These are phyloP conservation scores for Habropoda laboriosa DNA, from an alignment of 1,140 invertebrate genomes.

Conservation along the genomic window DNA sequence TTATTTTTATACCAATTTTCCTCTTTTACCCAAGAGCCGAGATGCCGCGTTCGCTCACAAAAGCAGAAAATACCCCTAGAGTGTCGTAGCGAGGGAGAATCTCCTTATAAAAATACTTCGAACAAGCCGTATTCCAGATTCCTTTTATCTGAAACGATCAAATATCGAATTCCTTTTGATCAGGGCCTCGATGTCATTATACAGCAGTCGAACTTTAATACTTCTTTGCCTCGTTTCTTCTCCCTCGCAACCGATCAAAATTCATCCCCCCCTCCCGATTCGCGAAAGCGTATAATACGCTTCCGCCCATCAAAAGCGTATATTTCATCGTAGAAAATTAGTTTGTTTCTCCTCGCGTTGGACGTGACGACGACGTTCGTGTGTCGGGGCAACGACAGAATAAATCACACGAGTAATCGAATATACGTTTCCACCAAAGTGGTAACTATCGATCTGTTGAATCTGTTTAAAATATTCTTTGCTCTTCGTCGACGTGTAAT, in stretches of 20 bases:
- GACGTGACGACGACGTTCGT: not conserved
- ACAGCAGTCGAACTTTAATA: not conserved
- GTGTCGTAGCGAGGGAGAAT: not conserved
- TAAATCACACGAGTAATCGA: slow-evolving; percentile 16
- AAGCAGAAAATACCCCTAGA: no score
- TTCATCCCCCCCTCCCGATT: not conserved
- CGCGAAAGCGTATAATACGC: not conserved
- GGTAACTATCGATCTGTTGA: not conserved
- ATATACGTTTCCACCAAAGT: not conserved
- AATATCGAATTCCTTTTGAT: not conserved
- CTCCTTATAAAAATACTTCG: not conserved
- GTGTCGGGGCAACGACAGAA: not conserved
- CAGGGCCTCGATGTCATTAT: not conserved
- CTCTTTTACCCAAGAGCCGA: no score
- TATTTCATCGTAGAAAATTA: not conserved
- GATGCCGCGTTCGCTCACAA: no score
- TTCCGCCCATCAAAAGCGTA: not conserved
- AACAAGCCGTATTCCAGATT: not conserved
- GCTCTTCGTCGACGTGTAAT: not conserved
- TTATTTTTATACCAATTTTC: no score
- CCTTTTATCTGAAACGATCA: not conserved
- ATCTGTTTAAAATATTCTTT: slow-evolving; percentile 18
- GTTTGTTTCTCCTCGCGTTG: not conserved
- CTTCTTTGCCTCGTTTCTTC: not conserved
- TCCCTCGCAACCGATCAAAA: not conserved